Evolutionary conservation across 1,140 invertebrate species (phyloP).

Genomic region (Centruroides sculpturatus): DNA sequence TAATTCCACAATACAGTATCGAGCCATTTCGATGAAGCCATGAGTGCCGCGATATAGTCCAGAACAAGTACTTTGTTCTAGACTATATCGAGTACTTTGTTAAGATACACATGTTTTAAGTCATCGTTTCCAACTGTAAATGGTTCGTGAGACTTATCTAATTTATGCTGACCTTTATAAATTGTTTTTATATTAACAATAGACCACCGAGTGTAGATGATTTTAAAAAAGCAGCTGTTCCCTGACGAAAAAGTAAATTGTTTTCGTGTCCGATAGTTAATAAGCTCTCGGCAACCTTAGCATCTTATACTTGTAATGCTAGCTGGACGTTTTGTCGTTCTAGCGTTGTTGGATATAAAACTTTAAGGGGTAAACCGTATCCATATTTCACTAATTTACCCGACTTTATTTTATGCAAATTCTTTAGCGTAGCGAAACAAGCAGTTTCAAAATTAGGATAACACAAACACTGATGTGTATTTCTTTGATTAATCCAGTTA

Average conservation of each 20-base stretch:
- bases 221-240: conserved; percentile 10
- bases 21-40: conserved; percentile 7
- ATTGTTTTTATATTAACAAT: conserved; percentile 11
- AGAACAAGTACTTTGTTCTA: conserved; percentile 1
- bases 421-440: background rate
- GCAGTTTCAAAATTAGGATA: conserved; percentile 3
- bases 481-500: conserved; percentile 3
- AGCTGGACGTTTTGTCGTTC: conserved; percentile 17
- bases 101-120: too few relatives aligned
- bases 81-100: too few relatives aligned
- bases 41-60: conserved; percentile 1
- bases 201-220: conserved; percentile 10
- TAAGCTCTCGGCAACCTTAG: too few relatives aligned
- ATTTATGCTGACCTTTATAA: conserved; percentile 1
- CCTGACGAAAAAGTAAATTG: background rate
- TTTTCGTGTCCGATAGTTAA: conserved; percentile 6
- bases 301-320: background rate
- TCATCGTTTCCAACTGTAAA: conserved; percentile 8
- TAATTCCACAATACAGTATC: conserved; percentile 2
- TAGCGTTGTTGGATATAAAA: conserved; percentile 7
- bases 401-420: conserved; percentile 1
- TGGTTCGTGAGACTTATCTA: conserved; percentile 3
- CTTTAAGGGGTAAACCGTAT: conserved; percentile 3
- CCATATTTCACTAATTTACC: conserved; percentile 6
- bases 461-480: background rate